Evolutionary conservation across 2,113 vertebrate species (phyloP).

Genomic region (Lucifuga dentata): DNA sequence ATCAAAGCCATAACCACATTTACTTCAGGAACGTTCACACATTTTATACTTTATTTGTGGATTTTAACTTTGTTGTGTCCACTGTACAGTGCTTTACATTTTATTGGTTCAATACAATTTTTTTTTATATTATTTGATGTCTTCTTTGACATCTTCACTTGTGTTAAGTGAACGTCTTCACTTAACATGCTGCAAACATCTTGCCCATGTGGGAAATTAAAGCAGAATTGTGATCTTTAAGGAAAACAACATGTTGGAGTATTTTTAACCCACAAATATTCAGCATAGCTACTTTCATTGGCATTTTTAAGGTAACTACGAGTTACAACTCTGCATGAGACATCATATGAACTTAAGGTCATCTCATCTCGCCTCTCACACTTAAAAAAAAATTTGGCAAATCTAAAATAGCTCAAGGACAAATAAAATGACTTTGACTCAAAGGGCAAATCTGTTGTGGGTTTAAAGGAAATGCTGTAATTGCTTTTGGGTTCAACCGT

Average conservation of each 20-base stretch:
- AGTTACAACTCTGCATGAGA: background rate
- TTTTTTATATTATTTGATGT: no score
- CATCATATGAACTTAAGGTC: conserved; percentile 9
- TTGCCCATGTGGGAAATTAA: no score
- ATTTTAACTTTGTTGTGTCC: no score
- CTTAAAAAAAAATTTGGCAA: background rate
- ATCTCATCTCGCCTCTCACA: background rate
- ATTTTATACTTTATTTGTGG: no score
- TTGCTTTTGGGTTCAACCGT: conserved; percentile 13
- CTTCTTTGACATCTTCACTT: no score
- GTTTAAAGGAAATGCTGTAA: conserved; percentile 16
- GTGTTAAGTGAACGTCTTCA: no score
- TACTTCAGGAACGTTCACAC: no score
- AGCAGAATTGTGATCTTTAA: no score
- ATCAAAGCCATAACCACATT: no score
- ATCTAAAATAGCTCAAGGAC: conserved; percentile 34
- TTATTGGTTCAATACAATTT: no score
- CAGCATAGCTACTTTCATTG: background rate
- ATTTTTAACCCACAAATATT: background rate
- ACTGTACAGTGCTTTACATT: no score
- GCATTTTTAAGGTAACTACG: background rate
- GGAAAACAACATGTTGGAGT: background rate
- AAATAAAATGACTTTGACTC: conserved; percentile 30
- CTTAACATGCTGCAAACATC: no score
- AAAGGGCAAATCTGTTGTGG: conserved; percentile 14